Evolutionary conservation across 2,797 vertebrate species (phyloP).

Genomic region (Xiphophorus birchmanni): DNA sequence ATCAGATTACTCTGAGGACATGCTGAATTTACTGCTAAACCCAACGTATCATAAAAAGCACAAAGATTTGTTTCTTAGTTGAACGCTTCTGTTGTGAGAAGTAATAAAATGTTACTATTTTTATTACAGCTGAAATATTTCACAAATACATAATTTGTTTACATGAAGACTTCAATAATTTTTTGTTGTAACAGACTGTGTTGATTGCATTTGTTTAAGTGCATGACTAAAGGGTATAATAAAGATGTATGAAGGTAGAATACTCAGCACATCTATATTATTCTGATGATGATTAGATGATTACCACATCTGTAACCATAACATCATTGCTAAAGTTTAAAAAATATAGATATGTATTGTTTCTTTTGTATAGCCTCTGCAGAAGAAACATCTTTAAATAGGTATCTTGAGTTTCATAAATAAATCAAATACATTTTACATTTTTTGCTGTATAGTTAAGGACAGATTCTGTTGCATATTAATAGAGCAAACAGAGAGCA

Average conservation of each 20-base stretch:
- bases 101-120: not conserved
- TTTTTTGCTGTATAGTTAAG: not conserved
- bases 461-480: not conserved
- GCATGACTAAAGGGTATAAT: no score
- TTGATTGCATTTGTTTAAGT: no score
- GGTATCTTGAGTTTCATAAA: not conserved
- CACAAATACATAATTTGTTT: not conserved
- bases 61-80: not conserved
- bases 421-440: not conserved
- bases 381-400: not conserved
- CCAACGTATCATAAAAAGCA: conserved; percentile 14
- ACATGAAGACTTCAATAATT: not conserved
- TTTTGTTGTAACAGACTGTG: no score
- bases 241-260: not conserved
- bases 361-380: no score
- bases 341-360: no score
- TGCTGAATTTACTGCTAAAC: conserved; percentile 35
- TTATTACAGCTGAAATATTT: not conserved
- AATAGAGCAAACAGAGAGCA: not conserved
- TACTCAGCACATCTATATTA: no score
- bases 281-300: not conserved
- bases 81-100: not conserved
- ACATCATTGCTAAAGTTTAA: not conserved
- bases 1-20: conserved; percentile 60
- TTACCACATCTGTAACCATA: not conserved